Percentiles rank a stretch among this genome's conserved stretches.
Conservation (phyloP, 2,888 invertebrate species). For the Lomographa bimaculata region DNA sequence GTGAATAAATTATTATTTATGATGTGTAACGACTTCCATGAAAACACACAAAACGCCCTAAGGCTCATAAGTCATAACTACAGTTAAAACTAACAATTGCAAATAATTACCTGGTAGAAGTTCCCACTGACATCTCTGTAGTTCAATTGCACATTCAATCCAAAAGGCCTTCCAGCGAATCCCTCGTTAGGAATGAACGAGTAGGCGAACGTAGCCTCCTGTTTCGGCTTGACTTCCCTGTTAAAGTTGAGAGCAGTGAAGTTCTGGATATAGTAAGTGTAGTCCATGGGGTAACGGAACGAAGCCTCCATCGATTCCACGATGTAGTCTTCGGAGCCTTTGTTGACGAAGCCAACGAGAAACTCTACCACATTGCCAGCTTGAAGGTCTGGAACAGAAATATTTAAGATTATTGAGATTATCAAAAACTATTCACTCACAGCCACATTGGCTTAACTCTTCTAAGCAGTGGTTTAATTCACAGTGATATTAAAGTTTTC, state of each 20-base stretch:
- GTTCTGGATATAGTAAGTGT: constrained; percentile 98
- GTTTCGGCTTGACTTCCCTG: constrained; percentile 93
- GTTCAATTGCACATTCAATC: constrained; percentile 95
- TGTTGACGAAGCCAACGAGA: constrained; percentile 97
- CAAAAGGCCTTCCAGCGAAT: constrained; percentile 98
- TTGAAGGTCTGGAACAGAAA: constrained; percentile 92
- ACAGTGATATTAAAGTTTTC: no score
- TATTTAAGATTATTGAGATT: no score
- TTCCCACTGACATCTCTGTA: constrained; percentile 91
- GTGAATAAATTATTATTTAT: no score
- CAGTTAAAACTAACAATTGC: no score
- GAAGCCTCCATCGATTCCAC: constrained; percentile 98
- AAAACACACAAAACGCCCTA: no score
- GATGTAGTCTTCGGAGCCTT: constrained; percentile 94
- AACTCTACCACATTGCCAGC: constrained; percentile 97
- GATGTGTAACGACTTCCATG: no score
- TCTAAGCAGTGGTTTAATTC: no score
- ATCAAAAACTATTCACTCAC: no score
- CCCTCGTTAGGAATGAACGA: constrained; percentile 97
- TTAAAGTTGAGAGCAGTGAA: constrained; percentile 96
- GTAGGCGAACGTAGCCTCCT: constrained; percentile 97
- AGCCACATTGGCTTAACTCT: no score
- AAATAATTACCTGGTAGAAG: constrained; percentile 78
- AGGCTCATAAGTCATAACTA: no score
- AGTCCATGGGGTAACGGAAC: constrained; percentile 99